Evolutionary conservation across 2,113 vertebrate genomes (phyloP).

Genomic region (Scalopus aquaticus): DNA sequence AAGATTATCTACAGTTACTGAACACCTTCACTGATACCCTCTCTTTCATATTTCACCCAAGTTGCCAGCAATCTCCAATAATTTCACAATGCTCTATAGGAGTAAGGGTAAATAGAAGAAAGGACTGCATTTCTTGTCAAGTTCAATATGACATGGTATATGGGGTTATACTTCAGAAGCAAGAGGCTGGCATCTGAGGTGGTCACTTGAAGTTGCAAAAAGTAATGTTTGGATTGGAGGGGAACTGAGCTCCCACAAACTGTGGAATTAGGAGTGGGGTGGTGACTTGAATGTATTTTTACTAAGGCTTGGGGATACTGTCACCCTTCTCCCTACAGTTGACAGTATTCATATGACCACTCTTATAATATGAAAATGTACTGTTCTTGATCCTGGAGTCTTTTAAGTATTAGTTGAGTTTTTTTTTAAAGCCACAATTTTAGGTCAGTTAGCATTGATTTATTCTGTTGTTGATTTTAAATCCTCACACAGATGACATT

Average conservation of each 20-base stretch:
- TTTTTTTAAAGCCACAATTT: neutral
- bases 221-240: neutral
- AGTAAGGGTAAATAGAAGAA: neutral
- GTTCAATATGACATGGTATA: neutral
- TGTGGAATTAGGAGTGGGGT: neutral
- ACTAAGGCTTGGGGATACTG: neutral
- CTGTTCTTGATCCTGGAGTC: neutral
- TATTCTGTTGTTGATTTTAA: slow-evolving; percentile 41
- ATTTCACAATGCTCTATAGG: neutral
- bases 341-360: neutral
- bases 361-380: neutral
- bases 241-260: neutral
- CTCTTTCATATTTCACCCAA: neutral
- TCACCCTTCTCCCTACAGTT: neutral
- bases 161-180: neutral
- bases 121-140: neutral
- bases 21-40: neutral
- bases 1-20: neutral
- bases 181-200: slow-evolving; percentile 5
- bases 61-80: neutral
- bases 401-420: neutral
- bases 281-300: neutral
- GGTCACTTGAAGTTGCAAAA: neutral
- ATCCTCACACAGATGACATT: neutral
- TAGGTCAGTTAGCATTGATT: neutral